These are phyloP conservation scores for Pollimyrus isidori DNA, from an alignment of 2,113 vertebrate genomes.

Conservation along the genomic window DNA sequence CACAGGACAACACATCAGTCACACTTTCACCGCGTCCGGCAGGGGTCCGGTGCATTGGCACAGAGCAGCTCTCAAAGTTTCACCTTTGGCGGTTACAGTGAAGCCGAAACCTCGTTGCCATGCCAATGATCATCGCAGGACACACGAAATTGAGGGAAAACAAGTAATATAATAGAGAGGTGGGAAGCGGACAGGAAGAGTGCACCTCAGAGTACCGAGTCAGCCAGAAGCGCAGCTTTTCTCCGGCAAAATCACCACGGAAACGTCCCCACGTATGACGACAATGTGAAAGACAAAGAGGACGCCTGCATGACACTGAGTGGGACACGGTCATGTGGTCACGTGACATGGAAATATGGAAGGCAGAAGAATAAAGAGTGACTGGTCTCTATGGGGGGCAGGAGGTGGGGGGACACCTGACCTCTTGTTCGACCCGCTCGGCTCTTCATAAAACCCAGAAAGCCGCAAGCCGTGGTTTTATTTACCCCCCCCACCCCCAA, in stretches of 20 bases:
- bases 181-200: neutral
- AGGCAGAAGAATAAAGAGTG: neutral
- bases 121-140: neutral
- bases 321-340: neutral
- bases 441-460: neutral
- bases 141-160: neutral
- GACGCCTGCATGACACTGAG: neutral
- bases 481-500: neutral
- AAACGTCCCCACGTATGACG: neutral
- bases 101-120: neutral
- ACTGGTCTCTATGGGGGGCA: neutral
- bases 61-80: neutral
- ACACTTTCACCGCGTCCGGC: neutral
- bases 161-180: neutral
- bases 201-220: neutral
- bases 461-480: neutral
- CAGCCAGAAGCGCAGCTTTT: neutral
- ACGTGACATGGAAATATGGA: neutral
- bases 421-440: neutral
- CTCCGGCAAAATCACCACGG: neutral
- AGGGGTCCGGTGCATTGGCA: neutral
- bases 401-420: neutral
- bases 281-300: neutral
- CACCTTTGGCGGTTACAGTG: neutral
- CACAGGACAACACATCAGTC: neutral